phyloP scores from a whole-genome alignment of 2,888 invertebrate genomes.

The Drosophila meridionalis region DNA sequence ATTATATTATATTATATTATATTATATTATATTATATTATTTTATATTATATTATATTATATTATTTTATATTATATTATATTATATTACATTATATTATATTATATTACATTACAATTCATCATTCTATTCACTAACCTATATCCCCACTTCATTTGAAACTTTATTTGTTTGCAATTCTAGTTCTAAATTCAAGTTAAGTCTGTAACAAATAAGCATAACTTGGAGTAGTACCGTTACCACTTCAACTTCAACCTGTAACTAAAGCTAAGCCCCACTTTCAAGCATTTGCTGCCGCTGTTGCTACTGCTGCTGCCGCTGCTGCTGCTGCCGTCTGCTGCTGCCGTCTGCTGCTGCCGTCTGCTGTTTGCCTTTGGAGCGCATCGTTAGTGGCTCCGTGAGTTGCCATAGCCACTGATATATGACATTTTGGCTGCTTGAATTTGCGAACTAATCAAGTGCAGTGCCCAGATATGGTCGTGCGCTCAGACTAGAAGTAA shows the following conservation, averaged over 20 bases:
- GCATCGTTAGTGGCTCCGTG: constrained; percentile 4
- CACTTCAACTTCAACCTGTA: background rate
- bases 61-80: too few relatives aligned
- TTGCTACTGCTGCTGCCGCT: too few relatives aligned
- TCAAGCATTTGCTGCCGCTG: background rate
- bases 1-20: too few relatives aligned
- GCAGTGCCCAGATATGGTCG: constrained; percentile 47
- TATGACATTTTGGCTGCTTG: constrained; percentile 51
- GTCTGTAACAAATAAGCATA: background rate
- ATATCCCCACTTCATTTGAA: background rate
- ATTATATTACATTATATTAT: too few relatives aligned
- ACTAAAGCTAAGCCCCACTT: background rate
- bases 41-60: too few relatives aligned
- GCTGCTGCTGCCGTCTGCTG: background rate
- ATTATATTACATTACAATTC: too few relatives aligned
- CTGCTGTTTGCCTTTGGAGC: background rate
- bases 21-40: too few relatives aligned
- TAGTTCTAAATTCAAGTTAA: background rate
- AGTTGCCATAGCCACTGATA: constrained; percentile 17
- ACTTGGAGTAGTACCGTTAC: background rate
- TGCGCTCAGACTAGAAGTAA: constrained; percentile 13
- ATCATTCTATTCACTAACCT: too few relatives aligned
- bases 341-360: background rate
- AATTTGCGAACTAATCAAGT: constrained; percentile 70
- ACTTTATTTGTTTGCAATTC: background rate